Base-by-base conservation (phyloP, 2,113 vertebrate species). In the Chlorodrepanis virens region DNA sequence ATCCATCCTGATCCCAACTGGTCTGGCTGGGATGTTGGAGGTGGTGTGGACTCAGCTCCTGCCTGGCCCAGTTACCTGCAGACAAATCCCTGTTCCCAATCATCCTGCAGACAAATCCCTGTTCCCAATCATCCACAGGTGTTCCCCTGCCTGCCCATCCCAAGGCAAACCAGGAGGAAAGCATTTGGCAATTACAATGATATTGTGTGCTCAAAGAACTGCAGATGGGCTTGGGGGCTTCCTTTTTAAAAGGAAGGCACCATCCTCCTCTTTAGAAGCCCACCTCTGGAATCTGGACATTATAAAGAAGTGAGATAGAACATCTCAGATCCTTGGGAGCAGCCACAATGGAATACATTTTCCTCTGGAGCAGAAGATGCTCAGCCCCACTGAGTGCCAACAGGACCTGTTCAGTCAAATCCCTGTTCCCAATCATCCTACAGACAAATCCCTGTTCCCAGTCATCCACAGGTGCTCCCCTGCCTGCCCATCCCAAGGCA, bases 11-110 rank as follows among this genome's bases (percentile, higher is more conserved):
- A 93, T 63, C 94, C 91, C 59, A n/a, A 2, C 1, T 4, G 92
- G 91, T 45, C 59, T 95, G 69, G 49, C 86, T 93, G 19, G 53
- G 83, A 69, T 27, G 40, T 33, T 93, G 81, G 63, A 35, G 83
- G n/a, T 22, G 31, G 31, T 24, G 7, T 27, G 87, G 92, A 18
- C 50, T 53, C 63, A 11, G 74, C 92, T 97, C 90, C 94, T 93
- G 94, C 95, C 95, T 96, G 92, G 90, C 80, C 79, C 35, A 2
- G 27, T 5, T 40, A 86, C 50, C 81, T 77, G 74, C 91, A 94
- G 47, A 40, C 35, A 63, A 57, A 83, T 45, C 37, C 40, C 61
- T 77, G 72, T 9, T 97, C 95, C 67, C 52, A 39, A n/a, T 96
- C 60, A 94, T 17, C 50, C 81, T 76, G 75, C 91, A 94, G 37